Base-by-base conservation (phyloP, 2,797 vertebrate species). In the Centropyge bicolor region DNA sequence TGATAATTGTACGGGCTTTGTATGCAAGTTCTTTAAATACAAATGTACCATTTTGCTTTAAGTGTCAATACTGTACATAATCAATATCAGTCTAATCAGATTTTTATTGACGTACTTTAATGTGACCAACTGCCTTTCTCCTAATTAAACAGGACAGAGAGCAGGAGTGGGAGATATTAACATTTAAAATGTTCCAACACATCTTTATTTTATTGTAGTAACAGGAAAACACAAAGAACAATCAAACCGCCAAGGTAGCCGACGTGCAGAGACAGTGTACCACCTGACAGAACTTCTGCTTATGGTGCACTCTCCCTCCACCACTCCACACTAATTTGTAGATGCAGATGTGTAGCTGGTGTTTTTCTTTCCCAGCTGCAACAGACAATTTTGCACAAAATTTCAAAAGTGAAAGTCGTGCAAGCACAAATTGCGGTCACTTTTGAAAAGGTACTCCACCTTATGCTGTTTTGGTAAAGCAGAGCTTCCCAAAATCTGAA, bases 1-100 rank as follows among this genome's bases (percentile, higher is more conserved):
- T 74, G 56, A 83, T 83, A 79, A 74, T 68, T 78, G 67, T n/a
- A 36, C 20, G 27, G 62, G 73, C 60, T 64, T 67, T 70, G 57
- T 68, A 14, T 51, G 31, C 57, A 55, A 2, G 46, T 63, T 84
- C 36, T 59, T 64, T 41, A 74, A 70, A 70, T 55, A 20, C 19
- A 55, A 24, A 22, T 4, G 27, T 31, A 31, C 16, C 35, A 7
- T 41, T 16, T 65, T 19, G 17, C 9, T 52, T 70, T 41, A 40
- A 49, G 8, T 22, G 16, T 67, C 36, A n/a, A 36, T 31, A 5
- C 40, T 54, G 22, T n/a, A 43, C 3, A 20, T 45, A 20, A 61
- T 8, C 43, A n/a, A 8, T 36, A 27, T 55, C 19, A 6, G 22
- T 38, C 51, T 22, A 22, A 20, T 27, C 14, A 0, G 20, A 36